Percentiles rank a stretch among this genome's conserved stretches.
Evolutionary conservation across 2,113 vertebrate species (phyloP).

Genomic region (Centropus unirufus): DNA sequence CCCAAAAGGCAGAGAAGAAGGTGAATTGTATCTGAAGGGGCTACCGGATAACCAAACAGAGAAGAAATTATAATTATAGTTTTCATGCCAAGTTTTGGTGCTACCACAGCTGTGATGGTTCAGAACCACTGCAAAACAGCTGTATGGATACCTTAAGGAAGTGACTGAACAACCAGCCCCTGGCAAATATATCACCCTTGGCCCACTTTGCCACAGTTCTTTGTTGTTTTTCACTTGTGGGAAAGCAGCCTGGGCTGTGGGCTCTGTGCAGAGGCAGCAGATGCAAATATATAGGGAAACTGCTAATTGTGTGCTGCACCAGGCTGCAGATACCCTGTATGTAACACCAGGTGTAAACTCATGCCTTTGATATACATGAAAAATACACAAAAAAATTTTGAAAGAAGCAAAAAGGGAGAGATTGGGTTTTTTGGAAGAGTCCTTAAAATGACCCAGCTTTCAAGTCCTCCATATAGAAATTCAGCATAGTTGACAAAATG

Average conservation of each 20-base stretch:
- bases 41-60: background rate
- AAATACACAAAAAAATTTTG: background rate
- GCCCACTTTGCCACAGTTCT: background rate
- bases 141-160: background rate
- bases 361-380: background rate
- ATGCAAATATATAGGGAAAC: background rate
- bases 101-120: background rate
- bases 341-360: background rate
- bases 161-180: background rate
- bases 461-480: background rate
- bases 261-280: background rate
- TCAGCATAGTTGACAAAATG: background rate
- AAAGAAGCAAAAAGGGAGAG: background rate
- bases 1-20: background rate
- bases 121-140: background rate
- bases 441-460: background rate
- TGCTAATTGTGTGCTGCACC: background rate
- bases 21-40: background rate
- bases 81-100: background rate
- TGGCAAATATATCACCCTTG: background rate
- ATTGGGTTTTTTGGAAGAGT: background rate
- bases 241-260: background rate
- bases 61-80: background rate
- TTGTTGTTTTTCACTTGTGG: background rate
- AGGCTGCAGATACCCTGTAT: background rate